A percentile compares a stretch with the other conserved stretches of the same genome.
Evolutionary conservation across 53 echinoderm and acorn worm species (phyloP).

Genomic region (Mesocentrotus franciscanus): DNA sequence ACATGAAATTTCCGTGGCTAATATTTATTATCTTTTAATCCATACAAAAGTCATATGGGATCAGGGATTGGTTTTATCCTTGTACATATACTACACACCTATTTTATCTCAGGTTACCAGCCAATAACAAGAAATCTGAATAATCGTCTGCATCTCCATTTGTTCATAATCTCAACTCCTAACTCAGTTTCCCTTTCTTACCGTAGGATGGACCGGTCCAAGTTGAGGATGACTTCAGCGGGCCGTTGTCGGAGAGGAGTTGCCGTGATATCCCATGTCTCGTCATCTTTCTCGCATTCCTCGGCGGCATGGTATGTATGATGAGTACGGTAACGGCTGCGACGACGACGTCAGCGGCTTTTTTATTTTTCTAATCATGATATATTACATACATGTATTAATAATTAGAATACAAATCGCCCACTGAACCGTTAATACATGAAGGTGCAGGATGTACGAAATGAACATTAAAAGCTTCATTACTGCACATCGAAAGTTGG

Average conservation of each 20-base stretch:
- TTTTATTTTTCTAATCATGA: too few species aligned
- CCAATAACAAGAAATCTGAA: too few species aligned
- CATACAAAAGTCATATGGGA: background rate
- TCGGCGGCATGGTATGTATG: slow-evolving; percentile 90
- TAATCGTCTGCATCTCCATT: background rate
- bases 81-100: too few species aligned
- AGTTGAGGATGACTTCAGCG: slow-evolving; percentile 78
- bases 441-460: too few species aligned
- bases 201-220: background rate
- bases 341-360: too few species aligned
- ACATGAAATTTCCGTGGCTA: too few species aligned
- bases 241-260: slow-evolving; percentile 78
- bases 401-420: too few species aligned
- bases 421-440: too few species aligned
- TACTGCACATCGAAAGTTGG: too few species aligned
- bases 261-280: slow-evolving; percentile 91
- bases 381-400: too few species aligned
- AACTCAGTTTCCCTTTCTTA: background rate
- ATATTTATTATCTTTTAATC: background rate
- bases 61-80: background rate
- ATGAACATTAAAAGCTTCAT: too few species aligned
- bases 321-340: background rate
- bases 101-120: too few species aligned
- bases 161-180: background rate
- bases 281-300: slow-evolving; percentile 85